These are phyloP conservation scores for Drosophila funebris DNA, from an alignment of 1,140 invertebrate genomes.

Conservation along the genomic window DNA sequence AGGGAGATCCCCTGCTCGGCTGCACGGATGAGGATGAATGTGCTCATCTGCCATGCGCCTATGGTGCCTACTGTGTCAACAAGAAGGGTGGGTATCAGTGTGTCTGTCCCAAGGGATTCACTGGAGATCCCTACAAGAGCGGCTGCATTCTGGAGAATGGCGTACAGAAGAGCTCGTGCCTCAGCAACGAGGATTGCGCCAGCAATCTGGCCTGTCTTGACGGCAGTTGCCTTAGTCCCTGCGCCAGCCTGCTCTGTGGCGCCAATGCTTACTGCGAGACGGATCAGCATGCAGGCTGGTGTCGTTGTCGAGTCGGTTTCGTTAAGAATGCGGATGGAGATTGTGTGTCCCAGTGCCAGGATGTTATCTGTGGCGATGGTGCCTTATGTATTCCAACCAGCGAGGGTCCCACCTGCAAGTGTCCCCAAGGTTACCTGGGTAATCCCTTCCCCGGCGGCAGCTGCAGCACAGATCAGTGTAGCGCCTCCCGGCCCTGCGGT, in stretches of 20 bases:
- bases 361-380: slow-evolving; percentile 91
- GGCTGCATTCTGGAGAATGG: slow-evolving; percentile 87
- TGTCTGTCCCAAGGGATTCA: slow-evolving; percentile 91
- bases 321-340: slow-evolving; percentile 89
- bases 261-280: slow-evolving; percentile 94
- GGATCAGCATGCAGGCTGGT: slow-evolving; percentile 94
- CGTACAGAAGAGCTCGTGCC: slow-evolving; percentile 87
- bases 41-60: slow-evolving; percentile 89
- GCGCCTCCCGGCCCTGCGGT: slow-evolving; percentile 89
- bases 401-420: slow-evolving; percentile 93
- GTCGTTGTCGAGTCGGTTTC: slow-evolving; percentile 92
- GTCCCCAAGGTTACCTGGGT: slow-evolving; percentile 92
- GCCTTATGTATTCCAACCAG: slow-evolving; percentile 94
- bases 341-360: slow-evolving; percentile 92
- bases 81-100: slow-evolving; percentile 93
- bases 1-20: slow-evolving; percentile 92
- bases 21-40: slow-evolving; percentile 94
- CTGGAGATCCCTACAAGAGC: slow-evolving; percentile 92
- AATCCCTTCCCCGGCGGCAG: slow-evolving; percentile 95
- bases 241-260: slow-evolving; percentile 90
- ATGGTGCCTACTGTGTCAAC: slow-evolving; percentile 94
- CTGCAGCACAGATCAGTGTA: slow-evolving; percentile 92
- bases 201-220: slow-evolving; percentile 90
- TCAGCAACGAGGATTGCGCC: slow-evolving; percentile 90
- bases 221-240: slow-evolving; percentile 92